Percentiles rank a stretch among this genome's conserved stretches.
These are phyloP conservation scores for Gonatopus flavifemur DNA, from an alignment of 1,140 invertebrate genomes.

Conservation along the genomic window DNA sequence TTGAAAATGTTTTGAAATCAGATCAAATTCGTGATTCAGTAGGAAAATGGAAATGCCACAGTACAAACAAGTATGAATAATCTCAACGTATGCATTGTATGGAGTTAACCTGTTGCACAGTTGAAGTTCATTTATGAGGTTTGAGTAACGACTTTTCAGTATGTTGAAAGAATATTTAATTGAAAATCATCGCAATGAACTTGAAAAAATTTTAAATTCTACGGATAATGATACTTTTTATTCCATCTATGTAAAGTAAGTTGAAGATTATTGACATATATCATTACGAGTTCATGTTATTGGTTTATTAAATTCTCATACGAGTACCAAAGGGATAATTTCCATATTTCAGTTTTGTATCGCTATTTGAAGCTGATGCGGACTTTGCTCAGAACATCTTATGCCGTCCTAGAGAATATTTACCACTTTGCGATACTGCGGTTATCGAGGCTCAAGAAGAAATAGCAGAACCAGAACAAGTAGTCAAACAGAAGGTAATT, in stretches of 20 bases:
- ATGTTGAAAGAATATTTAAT: slow-evolving; percentile 50
- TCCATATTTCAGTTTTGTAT: slow-evolving; percentile 61
- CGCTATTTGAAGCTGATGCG: slow-evolving; percentile 63
- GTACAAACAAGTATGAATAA: no score
- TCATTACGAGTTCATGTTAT: slow-evolving; percentile 4
- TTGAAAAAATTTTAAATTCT: slow-evolving; percentile 53
- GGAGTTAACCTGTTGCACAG: no score
- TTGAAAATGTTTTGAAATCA: no score
- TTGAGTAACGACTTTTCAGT: no score
- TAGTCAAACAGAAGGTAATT: slow-evolving; percentile 69
- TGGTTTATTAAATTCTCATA: slow-evolving; percentile 2
- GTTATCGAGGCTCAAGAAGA: slow-evolving; percentile 63
- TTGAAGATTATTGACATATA: slow-evolving; percentile 13
- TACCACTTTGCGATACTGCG: slow-evolving; percentile 66
- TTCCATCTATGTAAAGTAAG: slow-evolving; percentile 59
- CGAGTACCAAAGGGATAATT: no score
- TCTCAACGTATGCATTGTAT: no score
- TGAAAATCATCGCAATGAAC: slow-evolving; percentile 44
- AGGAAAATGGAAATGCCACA: no score
- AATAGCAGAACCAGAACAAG: slow-evolving; percentile 56
- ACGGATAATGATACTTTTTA: slow-evolving; percentile 45
- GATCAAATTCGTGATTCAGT: no score
- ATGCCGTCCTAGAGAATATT: slow-evolving; percentile 57
- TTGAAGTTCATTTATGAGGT: no score
- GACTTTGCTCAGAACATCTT: slow-evolving; percentile 63